Base-by-base conservation (phyloP, 2,888 invertebrate genomes). In the Palloptera scutellata region DNA sequence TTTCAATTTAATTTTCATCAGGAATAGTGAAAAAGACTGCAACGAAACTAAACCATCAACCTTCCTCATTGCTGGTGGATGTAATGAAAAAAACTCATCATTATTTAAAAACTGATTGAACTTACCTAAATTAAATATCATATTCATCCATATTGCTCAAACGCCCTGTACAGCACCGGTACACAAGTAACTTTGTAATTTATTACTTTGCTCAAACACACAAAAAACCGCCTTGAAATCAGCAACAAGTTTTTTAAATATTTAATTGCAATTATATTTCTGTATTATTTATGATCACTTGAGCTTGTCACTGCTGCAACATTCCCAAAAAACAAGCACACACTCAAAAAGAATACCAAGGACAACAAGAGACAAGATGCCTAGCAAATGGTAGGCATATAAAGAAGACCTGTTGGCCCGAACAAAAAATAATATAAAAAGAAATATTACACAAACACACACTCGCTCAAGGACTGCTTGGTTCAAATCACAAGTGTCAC, bases 231-330 rank as follows among this genome's bases (percentile, higher is more conserved):
- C n/a, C n/a, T n/a, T 30, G 30, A 30, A 30, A 30, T 4, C 30
- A 30, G 67, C 67, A 67, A 67, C 67, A 67, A 67, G 67, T 67
- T 48, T 30, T 30, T 52, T 64, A 61, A 68, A 68, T 68, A 64
- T 68, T 68, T 64, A 64, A 68, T 15, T 52, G 51, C 40, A 51
- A 61, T 64, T 55, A n/a, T 61, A 48, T 64, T 61, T n/a, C n/a
- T n/a, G n/a, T 43, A 55, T 59, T 60, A 42, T 48, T 53, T 30
- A 54, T 43, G 30, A 20, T 19, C 19, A 19, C 15, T 42, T 42
- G 11, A 30, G 20, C 19, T 65, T 42, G 40, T 17, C 4, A 11
- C 45, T 45, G 43, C 45, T 55, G 57, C 45, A 63, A 55, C 54
- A 45, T 43, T 55, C 54, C 45, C 63, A 55, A 30, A 30, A 30